Conservation (phyloP, 2,113 vertebrate species). For the Lates calcarifer region DNA sequence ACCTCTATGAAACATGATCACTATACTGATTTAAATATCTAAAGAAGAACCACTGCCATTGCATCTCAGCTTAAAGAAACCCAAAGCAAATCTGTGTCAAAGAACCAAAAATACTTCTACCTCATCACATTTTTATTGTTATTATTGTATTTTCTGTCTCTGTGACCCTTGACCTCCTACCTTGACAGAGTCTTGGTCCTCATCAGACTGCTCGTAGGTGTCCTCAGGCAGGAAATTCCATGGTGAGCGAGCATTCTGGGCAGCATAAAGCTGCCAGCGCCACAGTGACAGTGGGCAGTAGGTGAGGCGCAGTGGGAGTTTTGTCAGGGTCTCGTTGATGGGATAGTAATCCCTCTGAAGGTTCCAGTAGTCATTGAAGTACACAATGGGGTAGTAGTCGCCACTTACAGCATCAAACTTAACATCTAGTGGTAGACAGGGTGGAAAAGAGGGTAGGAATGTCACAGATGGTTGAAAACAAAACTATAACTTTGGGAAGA, state of each 20-base stretch:
- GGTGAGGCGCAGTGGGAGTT: slow-evolving; percentile 89
- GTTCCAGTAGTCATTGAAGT: slow-evolving; percentile 99
- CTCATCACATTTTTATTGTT: neutral
- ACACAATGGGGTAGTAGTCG: slow-evolving; percentile 95
- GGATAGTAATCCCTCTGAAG: slow-evolving; percentile 96
- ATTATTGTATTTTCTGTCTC: neutral
- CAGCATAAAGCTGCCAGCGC: slow-evolving; percentile 97
- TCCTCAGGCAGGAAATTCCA: slow-evolving; percentile 97
- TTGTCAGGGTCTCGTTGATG: slow-evolving; percentile 88
- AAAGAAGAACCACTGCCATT: neutral
- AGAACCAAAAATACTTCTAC: neutral
- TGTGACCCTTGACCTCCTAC: slow-evolving; percentile 67
- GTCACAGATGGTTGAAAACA: slow-evolving; percentile 7
- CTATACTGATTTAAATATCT: neutral
- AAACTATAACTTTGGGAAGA: slow-evolving; percentile 3
- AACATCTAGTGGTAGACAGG: slow-evolving; percentile 84
- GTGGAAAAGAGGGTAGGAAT: neutral
- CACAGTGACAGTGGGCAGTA: slow-evolving; percentile 95
- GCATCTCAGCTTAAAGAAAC: neutral
- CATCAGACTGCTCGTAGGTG: slow-evolving; percentile 94
- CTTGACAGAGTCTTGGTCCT: slow-evolving; percentile 98
- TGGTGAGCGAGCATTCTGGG: slow-evolving; percentile 92
- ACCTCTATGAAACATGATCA: no score
- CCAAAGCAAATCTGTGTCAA: neutral
- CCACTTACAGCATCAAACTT: slow-evolving; percentile 96